A percentile compares a stretch with the other conserved stretches of the same genome.
These are phyloP conservation scores for Cyprinodon diabolis DNA, from an alignment of 2,797 vertebrate genomes.

Conservation along the genomic window DNA sequence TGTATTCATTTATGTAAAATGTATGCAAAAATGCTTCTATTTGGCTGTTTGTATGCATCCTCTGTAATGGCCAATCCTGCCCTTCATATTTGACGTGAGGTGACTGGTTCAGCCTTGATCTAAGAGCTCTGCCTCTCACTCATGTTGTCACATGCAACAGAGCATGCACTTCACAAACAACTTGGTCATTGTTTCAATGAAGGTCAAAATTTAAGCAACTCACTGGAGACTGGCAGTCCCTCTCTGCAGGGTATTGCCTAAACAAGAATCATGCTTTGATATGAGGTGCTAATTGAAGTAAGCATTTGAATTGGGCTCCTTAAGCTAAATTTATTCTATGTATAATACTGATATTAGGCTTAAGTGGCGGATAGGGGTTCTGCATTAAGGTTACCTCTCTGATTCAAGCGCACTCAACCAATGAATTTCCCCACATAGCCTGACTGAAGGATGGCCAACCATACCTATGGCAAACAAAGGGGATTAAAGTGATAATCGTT, in stretches of 20 bases:
- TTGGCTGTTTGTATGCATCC: slow-evolving; percentile 78
- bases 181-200: slow-evolving; percentile 78
- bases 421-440: slow-evolving; percentile 57
- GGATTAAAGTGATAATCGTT: slow-evolving; percentile 79
- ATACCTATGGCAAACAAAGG: slow-evolving; percentile 73
- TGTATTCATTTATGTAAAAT: slow-evolving; percentile 84
- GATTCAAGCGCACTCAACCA: slow-evolving; percentile 43
- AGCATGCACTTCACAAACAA: slow-evolving; percentile 76
- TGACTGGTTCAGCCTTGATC: slow-evolving; percentile 84
- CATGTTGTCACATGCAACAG: slow-evolving; percentile 74
- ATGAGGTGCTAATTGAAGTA: slow-evolving; percentile 64
- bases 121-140: slow-evolving; percentile 74
- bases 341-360: slow-evolving; percentile 58
- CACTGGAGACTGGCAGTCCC: slow-evolving; percentile 37
- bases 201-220: slow-evolving; percentile 74
- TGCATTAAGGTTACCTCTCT: slow-evolving; percentile 57
- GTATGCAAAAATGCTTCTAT: slow-evolving; percentile 77
- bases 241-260: slow-evolving; percentile 62
- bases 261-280: slow-evolving; percentile 57
- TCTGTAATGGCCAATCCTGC: slow-evolving; percentile 78
- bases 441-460: slow-evolving; percentile 65
- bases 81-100: slow-evolving; percentile 84
- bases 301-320: slow-evolving; percentile 45
- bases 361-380: slow-evolving; percentile 36
- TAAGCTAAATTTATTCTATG: slow-evolving; percentile 60